Percentiles rank a stretch among this genome's conserved stretches.
Conservation (phyloP, 2,888 invertebrate species). For the Scaeva pyrastri region DNA sequence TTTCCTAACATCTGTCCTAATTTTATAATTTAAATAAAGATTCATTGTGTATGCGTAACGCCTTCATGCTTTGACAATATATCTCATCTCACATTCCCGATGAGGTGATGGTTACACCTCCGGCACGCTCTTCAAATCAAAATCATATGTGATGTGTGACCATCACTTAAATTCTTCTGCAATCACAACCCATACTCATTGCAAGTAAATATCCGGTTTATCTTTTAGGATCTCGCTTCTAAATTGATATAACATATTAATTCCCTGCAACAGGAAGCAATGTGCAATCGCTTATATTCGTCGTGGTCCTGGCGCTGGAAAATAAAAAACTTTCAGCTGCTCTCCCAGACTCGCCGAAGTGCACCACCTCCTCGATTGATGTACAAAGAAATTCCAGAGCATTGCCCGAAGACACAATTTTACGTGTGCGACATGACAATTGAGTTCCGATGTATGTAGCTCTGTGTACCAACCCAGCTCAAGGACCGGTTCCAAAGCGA, state of each 20-base stretch:
- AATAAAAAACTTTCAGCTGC: constrained; percentile 68
- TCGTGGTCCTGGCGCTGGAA: neutral
- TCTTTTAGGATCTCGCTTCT: constrained; percentile 1
- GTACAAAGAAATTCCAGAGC: constrained; percentile 47
- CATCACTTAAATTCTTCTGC: constrained; percentile 36
- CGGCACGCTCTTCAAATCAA: constrained; percentile 49
- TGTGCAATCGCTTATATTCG: constrained; percentile 50
- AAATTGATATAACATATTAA: constrained; percentile 17
- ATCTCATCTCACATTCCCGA: neutral
- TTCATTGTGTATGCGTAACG: constrained; percentile 23
- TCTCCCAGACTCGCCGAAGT: constrained; percentile 46
- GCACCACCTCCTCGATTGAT: constrained; percentile 29
- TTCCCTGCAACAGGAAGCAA: constrained; percentile 81
- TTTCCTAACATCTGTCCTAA: neutral
- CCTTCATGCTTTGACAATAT: constrained; percentile 32
- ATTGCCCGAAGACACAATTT: constrained; percentile 71
- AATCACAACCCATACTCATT: constrained; percentile 63
- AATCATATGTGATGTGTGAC: constrained; percentile 15
- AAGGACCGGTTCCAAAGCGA: constrained; percentile 66
- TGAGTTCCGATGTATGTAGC: constrained; percentile 29
- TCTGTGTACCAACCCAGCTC: neutral
- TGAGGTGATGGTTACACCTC: constrained; percentile 48
- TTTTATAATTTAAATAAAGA: neutral
- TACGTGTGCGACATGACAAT: constrained; percentile 66
- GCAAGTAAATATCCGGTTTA: constrained; percentile 76